Evolutionary conservation across 1,140 invertebrate genomes (phyloP).

Genomic region (Drosophila takahashii): DNA sequence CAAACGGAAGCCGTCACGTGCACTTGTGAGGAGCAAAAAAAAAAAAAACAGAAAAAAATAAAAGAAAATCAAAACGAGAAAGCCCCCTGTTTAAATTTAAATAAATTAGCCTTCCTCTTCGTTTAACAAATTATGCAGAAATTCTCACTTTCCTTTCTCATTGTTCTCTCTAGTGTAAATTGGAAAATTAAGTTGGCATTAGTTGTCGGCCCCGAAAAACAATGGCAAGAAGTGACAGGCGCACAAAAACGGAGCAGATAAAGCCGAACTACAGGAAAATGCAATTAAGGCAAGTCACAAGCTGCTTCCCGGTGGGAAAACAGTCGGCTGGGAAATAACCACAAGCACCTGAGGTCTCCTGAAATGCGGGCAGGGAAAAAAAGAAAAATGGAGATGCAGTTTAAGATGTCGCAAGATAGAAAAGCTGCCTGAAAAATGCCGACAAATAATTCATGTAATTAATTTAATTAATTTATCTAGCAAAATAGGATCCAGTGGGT

Average conservation of each 20-base stretch:
- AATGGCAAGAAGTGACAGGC: conserved; percentile 3
- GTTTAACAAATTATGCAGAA: conserved; percentile 2
- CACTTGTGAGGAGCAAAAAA: not conserved
- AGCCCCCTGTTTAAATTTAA: conserved; percentile 2
- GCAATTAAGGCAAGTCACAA: conserved; percentile 28
- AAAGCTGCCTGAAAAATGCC: not conserved
- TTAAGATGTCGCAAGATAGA: too few relatives aligned
- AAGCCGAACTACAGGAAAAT: conserved; percentile 22
- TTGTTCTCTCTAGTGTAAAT: conserved; percentile 17
- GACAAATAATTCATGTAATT: not conserved
- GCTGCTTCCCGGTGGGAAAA: not conserved
- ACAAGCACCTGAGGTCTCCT: not conserved
- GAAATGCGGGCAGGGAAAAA: not conserved
- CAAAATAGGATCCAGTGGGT: not conserved
- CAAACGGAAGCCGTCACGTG: not conserved
- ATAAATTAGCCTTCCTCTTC: conserved; percentile 1
- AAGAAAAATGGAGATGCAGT: too few relatives aligned
- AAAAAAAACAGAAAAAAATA: not conserved
- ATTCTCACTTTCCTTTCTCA: conserved; percentile 3
- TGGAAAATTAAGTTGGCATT: conserved; percentile 22
- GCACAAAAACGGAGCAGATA: not conserved
- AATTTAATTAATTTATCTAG: not conserved
- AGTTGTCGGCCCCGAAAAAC: conserved; percentile 4
- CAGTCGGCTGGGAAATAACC: conserved; percentile 1
- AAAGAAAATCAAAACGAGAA: not conserved